Evolutionary conservation across 2,113 vertebrate genomes (phyloP).

Genomic region (Terrapene triunguis): DNA sequence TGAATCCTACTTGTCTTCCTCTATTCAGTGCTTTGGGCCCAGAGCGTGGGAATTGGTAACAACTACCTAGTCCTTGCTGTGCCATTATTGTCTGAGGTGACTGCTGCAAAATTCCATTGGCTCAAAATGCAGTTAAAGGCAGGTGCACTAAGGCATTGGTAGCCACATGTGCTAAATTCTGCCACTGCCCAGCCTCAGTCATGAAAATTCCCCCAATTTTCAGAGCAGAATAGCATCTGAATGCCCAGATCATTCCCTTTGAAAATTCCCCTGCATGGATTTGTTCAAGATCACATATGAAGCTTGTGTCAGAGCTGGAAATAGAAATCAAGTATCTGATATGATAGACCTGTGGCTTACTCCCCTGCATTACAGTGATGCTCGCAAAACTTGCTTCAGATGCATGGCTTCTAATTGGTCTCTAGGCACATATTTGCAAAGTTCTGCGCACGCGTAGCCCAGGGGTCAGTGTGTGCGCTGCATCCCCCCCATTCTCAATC

Average conservation of each 20-base stretch:
- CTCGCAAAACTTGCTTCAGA: background rate
- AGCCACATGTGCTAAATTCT: conserved; percentile 7
- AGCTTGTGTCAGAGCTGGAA: background rate
- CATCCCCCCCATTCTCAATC: background rate
- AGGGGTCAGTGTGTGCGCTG: background rate
- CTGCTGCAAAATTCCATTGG: background rate
- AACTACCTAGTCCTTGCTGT: background rate
- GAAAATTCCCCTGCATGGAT: background rate
- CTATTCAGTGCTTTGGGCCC: background rate
- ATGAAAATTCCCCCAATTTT: background rate
- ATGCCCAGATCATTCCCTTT: background rate
- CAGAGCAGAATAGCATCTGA: background rate
- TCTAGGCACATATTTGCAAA: background rate
- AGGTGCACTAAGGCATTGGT: conserved; percentile 1
- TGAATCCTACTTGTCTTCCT: background rate
- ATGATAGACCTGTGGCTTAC: background rate
- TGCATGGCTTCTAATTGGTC: background rate
- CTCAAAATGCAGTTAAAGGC: background rate
- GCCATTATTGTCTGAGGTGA: background rate
- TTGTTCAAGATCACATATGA: background rate
- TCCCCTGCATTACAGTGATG: background rate
- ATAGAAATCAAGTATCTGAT: background rate
- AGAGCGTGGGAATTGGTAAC: background rate
- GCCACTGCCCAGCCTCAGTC: background rate
- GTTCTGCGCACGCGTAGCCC: background rate